phyloP scores from a whole-genome alignment of 2,797 vertebrate genomes.

The Paedocypris micromegethes region DNA sequence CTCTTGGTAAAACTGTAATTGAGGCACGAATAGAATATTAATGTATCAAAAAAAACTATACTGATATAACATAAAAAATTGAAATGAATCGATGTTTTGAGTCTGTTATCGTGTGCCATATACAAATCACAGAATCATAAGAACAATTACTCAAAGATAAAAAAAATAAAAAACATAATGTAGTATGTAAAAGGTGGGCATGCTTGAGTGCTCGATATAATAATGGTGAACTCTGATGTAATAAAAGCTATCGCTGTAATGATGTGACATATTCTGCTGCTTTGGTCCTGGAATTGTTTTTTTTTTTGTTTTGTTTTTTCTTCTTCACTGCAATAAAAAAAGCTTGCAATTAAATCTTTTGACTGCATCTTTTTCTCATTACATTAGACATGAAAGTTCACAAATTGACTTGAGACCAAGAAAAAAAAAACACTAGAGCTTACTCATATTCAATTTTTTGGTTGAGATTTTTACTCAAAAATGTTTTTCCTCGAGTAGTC shows the following conservation, averaged over 20 bases:
- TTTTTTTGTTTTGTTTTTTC: constrained; percentile 50
- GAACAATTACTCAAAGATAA: background rate
- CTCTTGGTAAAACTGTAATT: no score
- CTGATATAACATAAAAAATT: background rate
- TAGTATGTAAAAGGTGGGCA: constrained; percentile 41
- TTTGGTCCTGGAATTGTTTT: constrained; percentile 43
- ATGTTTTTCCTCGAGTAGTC: constrained; percentile 40
- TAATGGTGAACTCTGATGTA: constrained; percentile 58
- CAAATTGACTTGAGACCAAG: background rate
- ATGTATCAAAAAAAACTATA: no score
- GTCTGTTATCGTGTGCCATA: constrained; percentile 4
- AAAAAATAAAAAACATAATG: background rate
- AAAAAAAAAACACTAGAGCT: constrained; percentile 10
- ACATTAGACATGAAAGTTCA: constrained; percentile 18
- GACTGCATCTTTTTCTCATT: constrained; percentile 24
- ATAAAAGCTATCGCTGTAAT: constrained; percentile 59
- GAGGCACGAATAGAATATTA: no score
- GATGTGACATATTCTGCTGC: constrained; percentile 50
- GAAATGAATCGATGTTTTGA: background rate
- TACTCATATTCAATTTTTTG: constrained; percentile 17
- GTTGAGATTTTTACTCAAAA: constrained; percentile 7
- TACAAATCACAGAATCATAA: background rate
- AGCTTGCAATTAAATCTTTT: constrained; percentile 46
- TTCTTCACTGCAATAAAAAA: constrained; percentile 39
- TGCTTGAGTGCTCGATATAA: constrained; percentile 54